phyloP scores from a whole-genome alignment of 2,113 vertebrate genomes.

The Rhipidura dahli region DNA sequence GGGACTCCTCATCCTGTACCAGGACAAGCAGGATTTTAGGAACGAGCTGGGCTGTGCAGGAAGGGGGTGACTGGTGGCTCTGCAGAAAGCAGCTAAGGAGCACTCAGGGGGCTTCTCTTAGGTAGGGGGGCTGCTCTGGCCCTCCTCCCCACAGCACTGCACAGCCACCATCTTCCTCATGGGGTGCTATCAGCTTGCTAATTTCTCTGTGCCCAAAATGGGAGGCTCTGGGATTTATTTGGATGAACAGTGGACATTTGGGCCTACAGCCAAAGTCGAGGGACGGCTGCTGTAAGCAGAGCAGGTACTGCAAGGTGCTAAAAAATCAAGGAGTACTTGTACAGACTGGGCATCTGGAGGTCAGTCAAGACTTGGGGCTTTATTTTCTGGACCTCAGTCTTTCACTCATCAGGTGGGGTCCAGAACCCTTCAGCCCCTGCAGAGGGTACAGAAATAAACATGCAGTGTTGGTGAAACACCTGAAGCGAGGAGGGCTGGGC shows the following conservation, averaged over 20 bases:
- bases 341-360: background rate
- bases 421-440: background rate
- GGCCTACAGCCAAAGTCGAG: background rate
- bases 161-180: background rate
- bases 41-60: rapidly evolving
- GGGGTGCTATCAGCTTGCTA: background rate
- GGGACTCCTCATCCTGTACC: background rate
- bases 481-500: background rate
- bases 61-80: background rate
- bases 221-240: background rate
- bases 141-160: background rate
- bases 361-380: background rate
- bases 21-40: background rate
- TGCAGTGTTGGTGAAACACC: background rate
- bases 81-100: background rate
- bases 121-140: background rate
- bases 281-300: background rate
- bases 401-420: background rate
- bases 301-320: background rate
- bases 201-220: background rate
- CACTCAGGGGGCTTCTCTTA: background rate
- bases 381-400: background rate
- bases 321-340: background rate
- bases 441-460: background rate
- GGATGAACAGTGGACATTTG: background rate